A percentile compares a stretch with the other conserved stretches of the same genome.
Conservation (phyloP, 2,888 invertebrate species). For the Aphidoletes aphidimyza region DNA sequence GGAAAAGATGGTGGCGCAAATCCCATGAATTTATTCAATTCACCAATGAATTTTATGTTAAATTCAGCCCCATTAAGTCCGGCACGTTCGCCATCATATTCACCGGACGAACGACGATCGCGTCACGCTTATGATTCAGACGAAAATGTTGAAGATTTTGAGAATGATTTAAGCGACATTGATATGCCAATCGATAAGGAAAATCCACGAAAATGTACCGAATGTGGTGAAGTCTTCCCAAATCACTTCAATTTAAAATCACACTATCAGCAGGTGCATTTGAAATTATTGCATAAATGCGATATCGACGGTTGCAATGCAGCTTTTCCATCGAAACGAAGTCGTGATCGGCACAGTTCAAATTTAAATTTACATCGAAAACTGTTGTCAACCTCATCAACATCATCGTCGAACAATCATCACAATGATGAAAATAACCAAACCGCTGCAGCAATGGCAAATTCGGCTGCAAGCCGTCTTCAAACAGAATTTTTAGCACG, state of each 20-base stretch:
- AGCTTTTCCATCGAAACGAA: constrained; percentile 91
- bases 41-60: constrained; percentile 67
- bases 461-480: constrained; percentile 67
- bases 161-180: constrained; percentile 75
- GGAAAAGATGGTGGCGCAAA: background rate
- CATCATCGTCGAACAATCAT: background rate
- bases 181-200: constrained; percentile 93
- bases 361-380: constrained; percentile 92
- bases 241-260: constrained; percentile 93
- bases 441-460: constrained; percentile 40
- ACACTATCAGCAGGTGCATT: constrained; percentile 94
- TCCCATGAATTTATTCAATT: constrained; percentile 27
- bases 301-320: constrained; percentile 95
- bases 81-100: constrained; percentile 70
- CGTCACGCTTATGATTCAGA: constrained; percentile 70
- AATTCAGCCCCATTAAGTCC: constrained; percentile 69
- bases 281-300: constrained; percentile 95
- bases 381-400: constrained; percentile 77
- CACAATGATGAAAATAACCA: constrained; percentile 1
- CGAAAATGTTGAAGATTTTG: constrained; percentile 74
- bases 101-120: constrained; percentile 71
- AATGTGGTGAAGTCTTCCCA: constrained; percentile 92
- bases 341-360: constrained; percentile 91
- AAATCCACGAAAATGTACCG: constrained; percentile 89
- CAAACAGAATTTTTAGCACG: constrained; percentile 84